Evolutionary conservation across 2,797 vertebrate genomes (phyloP), one percentile per base, ranked within the genome.

Genomic region (Crax fasciolata): DNA sequence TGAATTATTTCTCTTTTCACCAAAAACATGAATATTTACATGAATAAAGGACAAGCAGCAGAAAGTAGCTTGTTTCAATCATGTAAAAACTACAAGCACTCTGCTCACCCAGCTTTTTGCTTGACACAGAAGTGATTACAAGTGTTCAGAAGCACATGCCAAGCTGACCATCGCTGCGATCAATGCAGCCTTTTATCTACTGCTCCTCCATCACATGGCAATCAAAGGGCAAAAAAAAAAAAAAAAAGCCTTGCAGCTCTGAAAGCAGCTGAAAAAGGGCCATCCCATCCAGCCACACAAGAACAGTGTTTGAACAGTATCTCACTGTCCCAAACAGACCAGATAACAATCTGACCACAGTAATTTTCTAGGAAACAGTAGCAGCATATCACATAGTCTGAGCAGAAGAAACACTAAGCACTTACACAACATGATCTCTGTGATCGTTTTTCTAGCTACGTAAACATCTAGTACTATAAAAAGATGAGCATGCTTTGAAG

Each of bases 191-290:
- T 75, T 97, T 96, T 80, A 94, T 84, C 74, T 82, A 76, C 89
- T 84, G 93, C 81, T 94, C 94, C 84, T 95, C 79, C 83, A 89
- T 96, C 97, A 97, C 52, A 83, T 88, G 96, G 91, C 87, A 96
- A 90, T 88, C 89, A 96, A 98, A 82, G 89, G 91, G 93, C 88
- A 62, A 88, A 91, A 57, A 52, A 59, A 63, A 41, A 71, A 79
- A n/a, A 24, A 30, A 74, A 43, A 79, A 91, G 65, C 51, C 84
- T 84, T 92, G 52, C 54, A 95, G 84, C 32, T 97, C 86, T 79
- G 89, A 95, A 95, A 94, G 89, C 91, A 94, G 87, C 90, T 94
- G 76, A 79, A 91, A 97, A 97, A 97, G 96, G 83, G 95, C 95
- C 96, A 95, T 58, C 94, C 77, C 81, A 83, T 6, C 9, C 73